Evolutionary conservation across 1,140 invertebrate species (phyloP).

Genomic region (Sinella curviseta): DNA sequence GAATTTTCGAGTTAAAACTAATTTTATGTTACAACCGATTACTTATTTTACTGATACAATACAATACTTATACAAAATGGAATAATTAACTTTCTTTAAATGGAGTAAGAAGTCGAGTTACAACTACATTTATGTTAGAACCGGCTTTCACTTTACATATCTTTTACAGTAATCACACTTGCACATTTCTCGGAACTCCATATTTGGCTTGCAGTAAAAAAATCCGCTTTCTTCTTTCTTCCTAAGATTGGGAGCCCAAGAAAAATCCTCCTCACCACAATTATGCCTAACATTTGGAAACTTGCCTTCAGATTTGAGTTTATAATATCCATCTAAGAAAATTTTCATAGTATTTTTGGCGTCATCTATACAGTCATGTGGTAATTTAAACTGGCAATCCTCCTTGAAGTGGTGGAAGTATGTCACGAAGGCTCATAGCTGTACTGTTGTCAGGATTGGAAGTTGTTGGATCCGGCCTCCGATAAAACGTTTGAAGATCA

Average conservation of each 20-base stretch:
- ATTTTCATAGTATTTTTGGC: neutral
- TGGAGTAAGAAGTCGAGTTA: neutral
- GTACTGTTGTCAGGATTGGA: neutral
- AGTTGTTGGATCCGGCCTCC: neutral
- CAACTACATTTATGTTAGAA: neutral
- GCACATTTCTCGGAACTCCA: neutral
- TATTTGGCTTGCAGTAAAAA: neutral
- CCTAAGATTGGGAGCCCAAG: neutral
- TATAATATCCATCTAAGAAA: neutral
- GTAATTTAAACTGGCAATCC: neutral
- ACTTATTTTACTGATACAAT: too few species aligned
- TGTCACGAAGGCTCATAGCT: neutral
- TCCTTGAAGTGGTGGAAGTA: slow-evolving; percentile 9
- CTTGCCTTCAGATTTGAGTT: neutral
- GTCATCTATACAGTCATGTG: neutral
- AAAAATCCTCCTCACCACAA: neutral
- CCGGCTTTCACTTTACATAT: neutral
- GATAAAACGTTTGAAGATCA: slow-evolving; percentile 4
- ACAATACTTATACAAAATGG: too few species aligned
- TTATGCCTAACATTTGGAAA: neutral
- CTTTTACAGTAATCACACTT: neutral
- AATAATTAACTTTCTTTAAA: neutral
- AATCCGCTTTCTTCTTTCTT: neutral
- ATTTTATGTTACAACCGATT: too few species aligned
- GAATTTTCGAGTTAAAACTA: too few species aligned